These are phyloP conservation scores for Notocelia uddmanniana DNA, from an alignment of 2,888 invertebrate species.

Conservation along the genomic window DNA sequence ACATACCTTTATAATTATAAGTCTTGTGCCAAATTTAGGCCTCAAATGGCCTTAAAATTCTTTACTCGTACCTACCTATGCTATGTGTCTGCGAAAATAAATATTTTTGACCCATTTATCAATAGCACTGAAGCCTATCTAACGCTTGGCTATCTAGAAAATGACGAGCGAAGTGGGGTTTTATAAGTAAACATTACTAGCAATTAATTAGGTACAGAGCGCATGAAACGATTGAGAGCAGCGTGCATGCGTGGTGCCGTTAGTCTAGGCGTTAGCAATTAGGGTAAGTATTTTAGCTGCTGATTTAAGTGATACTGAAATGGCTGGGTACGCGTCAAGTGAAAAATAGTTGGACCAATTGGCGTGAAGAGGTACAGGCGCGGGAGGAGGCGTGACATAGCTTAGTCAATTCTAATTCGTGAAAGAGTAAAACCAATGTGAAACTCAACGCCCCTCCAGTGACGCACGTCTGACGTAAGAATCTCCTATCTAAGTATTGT, in stretches of 20 bases:
- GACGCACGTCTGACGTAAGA: no score
- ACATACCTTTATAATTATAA: no score
- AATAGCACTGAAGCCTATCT: slow-evolving; percentile 7
- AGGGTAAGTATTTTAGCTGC: slow-evolving; percentile 31
- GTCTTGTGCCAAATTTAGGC: no score
- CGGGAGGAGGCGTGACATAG: neutral
- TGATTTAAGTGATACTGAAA: slow-evolving; percentile 7
- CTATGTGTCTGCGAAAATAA: no score
- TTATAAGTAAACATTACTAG: slow-evolving; percentile 34
- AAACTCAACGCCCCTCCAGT: no score
- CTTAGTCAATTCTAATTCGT: neutral
- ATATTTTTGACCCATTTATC: no score
- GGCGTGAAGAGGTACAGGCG: slow-evolving; percentile 16
- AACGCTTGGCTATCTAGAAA: slow-evolving; percentile 22
- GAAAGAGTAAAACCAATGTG: no score
- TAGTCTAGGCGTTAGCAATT: slow-evolving; percentile 44
- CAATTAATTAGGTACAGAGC: slow-evolving; percentile 37
- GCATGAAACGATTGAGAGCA: slow-evolving; percentile 41
- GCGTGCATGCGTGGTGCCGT: slow-evolving; percentile 33
- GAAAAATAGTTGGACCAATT: slow-evolving; percentile 10
- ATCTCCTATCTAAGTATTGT: no score
- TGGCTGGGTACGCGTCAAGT: slow-evolving; percentile 4
- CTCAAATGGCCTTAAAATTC: no score
- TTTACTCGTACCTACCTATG: no score
- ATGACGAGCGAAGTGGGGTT: slow-evolving; percentile 11